Percentiles rank a stretch among this genome's conserved stretches.
Evolutionary conservation across 2,888 invertebrate genomes (phyloP).

Genomic region (Dromius quadrimaculatus): DNA sequence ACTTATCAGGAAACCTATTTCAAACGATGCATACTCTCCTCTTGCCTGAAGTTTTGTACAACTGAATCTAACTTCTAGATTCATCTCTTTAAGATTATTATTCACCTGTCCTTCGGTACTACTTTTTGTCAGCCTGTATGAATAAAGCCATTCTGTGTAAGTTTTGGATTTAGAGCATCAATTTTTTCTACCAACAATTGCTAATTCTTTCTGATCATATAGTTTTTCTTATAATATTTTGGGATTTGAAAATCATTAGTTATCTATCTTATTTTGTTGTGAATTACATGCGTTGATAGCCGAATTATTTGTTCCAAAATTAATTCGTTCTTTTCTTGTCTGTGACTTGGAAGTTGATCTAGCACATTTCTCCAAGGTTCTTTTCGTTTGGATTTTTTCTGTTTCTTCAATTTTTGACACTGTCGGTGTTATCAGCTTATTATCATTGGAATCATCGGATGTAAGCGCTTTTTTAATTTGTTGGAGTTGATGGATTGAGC

Average conservation of each 20-base stretch:
- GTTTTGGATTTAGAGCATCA: neutral
- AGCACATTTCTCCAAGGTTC: neutral
- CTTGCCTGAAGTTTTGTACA: slow-evolving; percentile 8
- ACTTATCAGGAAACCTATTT: slow-evolving; percentile 10
- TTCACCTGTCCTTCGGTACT: neutral
- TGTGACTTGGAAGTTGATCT: too few species aligned
- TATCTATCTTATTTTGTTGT: neutral
- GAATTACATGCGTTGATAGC: neutral
- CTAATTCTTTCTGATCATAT: neutral
- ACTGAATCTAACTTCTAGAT: neutral
- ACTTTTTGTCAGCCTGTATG: neutral
- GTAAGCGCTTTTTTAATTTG: neutral
- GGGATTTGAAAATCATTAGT: neutral
- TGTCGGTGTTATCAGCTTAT: neutral
- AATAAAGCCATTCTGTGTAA: slow-evolving; percentile 5
- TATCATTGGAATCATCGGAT: neutral
- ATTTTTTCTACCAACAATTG: slow-evolving; percentile 6
- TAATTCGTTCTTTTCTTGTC: neutral
- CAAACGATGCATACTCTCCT: slow-evolving; percentile 31
- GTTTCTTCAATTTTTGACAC: neutral
- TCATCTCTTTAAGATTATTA: slow-evolving; percentile 1
- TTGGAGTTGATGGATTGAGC: neutral
- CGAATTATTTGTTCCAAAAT: neutral
- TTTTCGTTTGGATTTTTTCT: neutral
- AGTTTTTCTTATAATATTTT: neutral